Conservation (phyloP, 1,140 invertebrate genomes). For the Aphis craccivora region DNA sequence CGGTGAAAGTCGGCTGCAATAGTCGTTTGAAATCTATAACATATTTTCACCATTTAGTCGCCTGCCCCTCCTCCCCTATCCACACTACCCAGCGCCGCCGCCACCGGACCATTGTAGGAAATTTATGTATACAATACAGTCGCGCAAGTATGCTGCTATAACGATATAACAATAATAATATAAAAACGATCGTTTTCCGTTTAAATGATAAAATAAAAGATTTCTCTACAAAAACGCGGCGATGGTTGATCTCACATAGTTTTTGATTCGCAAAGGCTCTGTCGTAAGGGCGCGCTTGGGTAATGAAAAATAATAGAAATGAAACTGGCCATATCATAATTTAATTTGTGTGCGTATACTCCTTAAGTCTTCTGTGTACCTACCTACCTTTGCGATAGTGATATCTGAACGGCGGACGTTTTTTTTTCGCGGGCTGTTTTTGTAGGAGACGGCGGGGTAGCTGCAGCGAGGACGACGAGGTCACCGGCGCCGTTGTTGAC, state of each 20-base stretch:
- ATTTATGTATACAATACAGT: not conserved
- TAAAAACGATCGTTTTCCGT: not conserved
- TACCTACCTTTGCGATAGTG: slow-evolving; percentile 33
- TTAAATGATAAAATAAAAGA: not conserved
- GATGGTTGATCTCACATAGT: not conserved
- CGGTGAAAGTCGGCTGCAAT: slow-evolving; percentile 18
- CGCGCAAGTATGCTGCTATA: not conserved
- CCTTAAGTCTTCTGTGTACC: not conserved
- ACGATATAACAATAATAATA: not conserved
- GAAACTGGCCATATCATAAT: not conserved
- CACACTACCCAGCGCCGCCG: not conserved
- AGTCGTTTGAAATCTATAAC: slow-evolving; percentile 38
- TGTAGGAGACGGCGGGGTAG: slow-evolving; percentile 52
- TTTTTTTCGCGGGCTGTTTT: slow-evolving; percentile 53
- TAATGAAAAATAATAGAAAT: not conserved
- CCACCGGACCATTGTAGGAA: not conserved
- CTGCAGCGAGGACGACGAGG: not conserved
- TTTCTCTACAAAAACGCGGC: slow-evolving; percentile 34
- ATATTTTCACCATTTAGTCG: slow-evolving; percentile 27
- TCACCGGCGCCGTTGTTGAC: slow-evolving; percentile 6
- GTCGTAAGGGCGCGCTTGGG: not conserved
- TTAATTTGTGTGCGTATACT: not conserved
- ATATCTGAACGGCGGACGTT: slow-evolving; percentile 57
- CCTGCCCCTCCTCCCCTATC: not conserved
- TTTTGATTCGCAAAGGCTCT: slow-evolving; percentile 46